These are phyloP conservation scores for Brachionus angularis DNA, from an alignment of 1,140 invertebrate genomes.

Conservation along the genomic window DNA sequence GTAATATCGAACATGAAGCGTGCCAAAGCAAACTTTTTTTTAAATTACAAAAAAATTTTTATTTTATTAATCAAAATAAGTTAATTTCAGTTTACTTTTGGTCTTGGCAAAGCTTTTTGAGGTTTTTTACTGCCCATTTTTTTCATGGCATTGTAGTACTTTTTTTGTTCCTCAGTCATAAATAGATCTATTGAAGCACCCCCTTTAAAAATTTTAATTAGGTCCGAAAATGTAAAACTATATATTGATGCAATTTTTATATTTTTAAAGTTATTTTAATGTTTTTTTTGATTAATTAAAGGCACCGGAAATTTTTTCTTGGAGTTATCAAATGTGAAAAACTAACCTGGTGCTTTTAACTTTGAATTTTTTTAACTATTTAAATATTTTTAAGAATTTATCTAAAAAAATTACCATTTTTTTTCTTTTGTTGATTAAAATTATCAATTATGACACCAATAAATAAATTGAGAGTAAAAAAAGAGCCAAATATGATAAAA, in stretches of 20 bases:
- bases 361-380: neutral
- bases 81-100: constrained; percentile 67
- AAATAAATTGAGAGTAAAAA: constrained; percentile 94
- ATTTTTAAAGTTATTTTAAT: no score
- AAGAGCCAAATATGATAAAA: constrained; percentile 93
- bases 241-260: no score
- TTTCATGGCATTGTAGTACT: constrained; percentile 99
- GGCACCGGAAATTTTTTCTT: no score
- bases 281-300: no score
- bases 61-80: neutral
- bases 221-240: no score
- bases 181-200: constrained; percentile 97
- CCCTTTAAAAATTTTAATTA: constrained; percentile 57
- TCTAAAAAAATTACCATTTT: constrained; percentile 59
- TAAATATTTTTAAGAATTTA: neutral
- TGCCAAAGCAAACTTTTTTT: constrained; percentile 92
- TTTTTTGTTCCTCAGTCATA: constrained; percentile 99
- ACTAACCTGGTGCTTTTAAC: no score
- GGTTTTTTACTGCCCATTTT: constrained; percentile 98
- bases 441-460: constrained; percentile 98
- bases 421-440: constrained; percentile 99
- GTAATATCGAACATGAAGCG: constrained; percentile 92
- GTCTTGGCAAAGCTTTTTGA: constrained; percentile 91
- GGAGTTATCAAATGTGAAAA: no score
- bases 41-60: no score